These are phyloP conservation scores for Champsocephalus esox DNA, from an alignment of 2,797 vertebrate species.

Conservation along the genomic window DNA sequence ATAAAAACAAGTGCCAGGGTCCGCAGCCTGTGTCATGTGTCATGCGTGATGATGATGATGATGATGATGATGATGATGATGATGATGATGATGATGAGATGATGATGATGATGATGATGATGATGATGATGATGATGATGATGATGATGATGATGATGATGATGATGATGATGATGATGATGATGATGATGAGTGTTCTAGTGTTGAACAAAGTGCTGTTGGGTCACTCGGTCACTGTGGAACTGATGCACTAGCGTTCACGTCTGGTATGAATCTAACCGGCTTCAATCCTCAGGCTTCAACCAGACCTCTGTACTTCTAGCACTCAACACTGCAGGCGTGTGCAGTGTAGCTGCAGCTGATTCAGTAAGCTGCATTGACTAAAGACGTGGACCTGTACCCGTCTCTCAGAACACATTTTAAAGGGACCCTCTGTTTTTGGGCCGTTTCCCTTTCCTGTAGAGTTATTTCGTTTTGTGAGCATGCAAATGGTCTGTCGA, in stretches of 20 bases:
- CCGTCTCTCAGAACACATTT: not conserved
- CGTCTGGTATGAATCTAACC: constrained; percentile 39
- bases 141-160: constrained; percentile 5
- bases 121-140: constrained; percentile 15
- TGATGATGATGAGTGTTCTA: constrained; percentile 18
- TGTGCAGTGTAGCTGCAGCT: not conserved
- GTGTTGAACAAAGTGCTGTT: constrained; percentile 32
- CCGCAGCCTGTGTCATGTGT: constrained; percentile 36
- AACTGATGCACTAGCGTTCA: constrained; percentile 34
- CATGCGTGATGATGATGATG: constrained; percentile 14
- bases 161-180: not conserved
- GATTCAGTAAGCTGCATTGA: not conserved
- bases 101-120: constrained; percentile 2
- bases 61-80: constrained; percentile 8
- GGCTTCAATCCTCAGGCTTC: not conserved
- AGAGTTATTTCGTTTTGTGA: too few species aligned
- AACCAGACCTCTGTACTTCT: not conserved
- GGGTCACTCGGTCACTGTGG: constrained; percentile 51
- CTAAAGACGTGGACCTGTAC: not conserved
- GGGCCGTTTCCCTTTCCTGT: too few species aligned
- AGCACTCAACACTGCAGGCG: not conserved
- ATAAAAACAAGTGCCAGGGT: constrained; percentile 71
- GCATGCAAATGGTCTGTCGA: too few species aligned
- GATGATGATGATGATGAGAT: constrained; percentile 2
- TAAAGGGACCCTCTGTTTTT: too few species aligned